Conservation (phyloP, 2,888 invertebrate species). For the Hypomecis atomaria region DNA sequence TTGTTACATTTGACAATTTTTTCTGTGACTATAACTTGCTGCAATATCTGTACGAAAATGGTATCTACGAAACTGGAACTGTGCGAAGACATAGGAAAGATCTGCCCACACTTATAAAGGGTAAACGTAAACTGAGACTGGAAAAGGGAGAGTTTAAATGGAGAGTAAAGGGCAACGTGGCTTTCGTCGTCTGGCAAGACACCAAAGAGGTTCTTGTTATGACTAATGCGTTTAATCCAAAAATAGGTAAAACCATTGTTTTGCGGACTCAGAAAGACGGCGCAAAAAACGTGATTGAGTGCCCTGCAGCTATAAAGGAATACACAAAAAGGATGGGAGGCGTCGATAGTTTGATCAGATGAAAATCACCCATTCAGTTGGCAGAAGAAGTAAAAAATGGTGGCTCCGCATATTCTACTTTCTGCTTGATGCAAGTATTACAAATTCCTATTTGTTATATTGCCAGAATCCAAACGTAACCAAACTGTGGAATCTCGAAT, state of each 20-base stretch:
- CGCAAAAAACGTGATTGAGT: slow-evolving; percentile 30
- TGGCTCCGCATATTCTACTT: slow-evolving; percentile 47
- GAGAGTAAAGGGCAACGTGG: slow-evolving; percentile 45
- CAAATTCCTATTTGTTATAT: slow-evolving; percentile 44
- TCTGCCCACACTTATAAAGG: background rate
- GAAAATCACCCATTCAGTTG: slow-evolving; percentile 41
- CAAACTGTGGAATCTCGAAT: slow-evolving; percentile 43
- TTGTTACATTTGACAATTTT: slow-evolving; percentile 43
- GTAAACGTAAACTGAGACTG: slow-evolving; percentile 32
- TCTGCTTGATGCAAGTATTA: slow-evolving; percentile 43
- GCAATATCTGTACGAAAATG: slow-evolving; percentile 36
- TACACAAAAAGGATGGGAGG: slow-evolving; percentile 50
- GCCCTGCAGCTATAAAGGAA: slow-evolving; percentile 39
- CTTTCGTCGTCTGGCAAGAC: slow-evolving; percentile 48
- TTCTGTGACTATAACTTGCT: slow-evolving; percentile 35
- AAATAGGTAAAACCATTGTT: slow-evolving; percentile 38
- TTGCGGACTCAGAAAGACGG: slow-evolving; percentile 42
- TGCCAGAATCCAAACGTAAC: slow-evolving; percentile 27
- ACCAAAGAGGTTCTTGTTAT: slow-evolving; percentile 45
- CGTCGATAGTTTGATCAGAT: slow-evolving; percentile 24
- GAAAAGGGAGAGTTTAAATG: slow-evolving; percentile 47
- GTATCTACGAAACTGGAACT: slow-evolving; percentile 40
- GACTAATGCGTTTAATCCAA: slow-evolving; percentile 49
- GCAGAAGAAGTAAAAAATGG: slow-evolving; percentile 43
- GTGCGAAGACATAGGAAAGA: slow-evolving; percentile 42